phyloP scores from a whole-genome alignment of 2,113 vertebrate species.

The Tichodroma muraria region DNA sequence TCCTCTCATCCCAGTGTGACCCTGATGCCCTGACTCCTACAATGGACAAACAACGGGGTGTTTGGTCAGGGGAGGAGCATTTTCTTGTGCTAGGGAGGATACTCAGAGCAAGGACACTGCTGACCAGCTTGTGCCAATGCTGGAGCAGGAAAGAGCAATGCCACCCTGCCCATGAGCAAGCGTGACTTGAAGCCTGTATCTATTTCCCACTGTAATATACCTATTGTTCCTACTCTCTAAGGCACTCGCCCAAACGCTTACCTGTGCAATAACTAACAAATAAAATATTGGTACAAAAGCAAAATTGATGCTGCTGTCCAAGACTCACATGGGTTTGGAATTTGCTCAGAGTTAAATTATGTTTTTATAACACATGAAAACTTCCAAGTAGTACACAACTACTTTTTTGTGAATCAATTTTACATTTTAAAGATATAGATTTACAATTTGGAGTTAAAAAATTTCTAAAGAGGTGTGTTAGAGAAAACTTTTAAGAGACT shows the following conservation, averaged over 20 bases:
- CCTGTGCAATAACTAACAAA: not conserved
- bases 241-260: not conserved
- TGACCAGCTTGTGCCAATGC: not conserved
- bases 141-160: not conserved
- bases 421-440: not conserved
- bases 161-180: not conserved
- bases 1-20: not conserved
- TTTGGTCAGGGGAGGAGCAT: not conserved
- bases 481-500: not conserved
- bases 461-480: not conserved
- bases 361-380: not conserved
- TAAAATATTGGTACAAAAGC: not conserved
- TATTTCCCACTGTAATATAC: not conserved
- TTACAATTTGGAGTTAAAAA: not conserved
- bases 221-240: not conserved
- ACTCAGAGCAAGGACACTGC: not conserved
- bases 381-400: not conserved
- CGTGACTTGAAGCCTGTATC: not conserved
- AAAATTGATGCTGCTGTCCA: not conserved
- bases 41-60: fast-evolving
- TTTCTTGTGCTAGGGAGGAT: not conserved
- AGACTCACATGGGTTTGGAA: not conserved
- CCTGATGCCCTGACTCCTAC: not conserved
- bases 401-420: not conserved
- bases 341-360: not conserved